phyloP scores from a whole-genome alignment of 2,113 vertebrate species.

The Sebastes fasciatus region DNA sequence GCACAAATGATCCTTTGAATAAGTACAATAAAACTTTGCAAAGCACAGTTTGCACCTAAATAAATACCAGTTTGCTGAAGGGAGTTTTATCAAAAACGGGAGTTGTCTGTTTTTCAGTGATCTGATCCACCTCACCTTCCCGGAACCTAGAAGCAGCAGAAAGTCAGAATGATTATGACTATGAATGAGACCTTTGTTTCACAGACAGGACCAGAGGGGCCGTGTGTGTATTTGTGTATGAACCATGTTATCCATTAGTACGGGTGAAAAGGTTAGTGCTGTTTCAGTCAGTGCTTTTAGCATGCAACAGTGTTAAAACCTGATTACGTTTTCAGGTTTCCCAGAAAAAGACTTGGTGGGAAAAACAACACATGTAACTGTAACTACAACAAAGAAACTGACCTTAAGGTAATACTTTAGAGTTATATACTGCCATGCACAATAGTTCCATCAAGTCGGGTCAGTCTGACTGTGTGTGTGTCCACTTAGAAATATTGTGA shows the following conservation, averaged over 20 bases:
- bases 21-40: background rate
- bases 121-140: slow-evolving; percentile 44
- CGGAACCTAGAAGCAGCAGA: slow-evolving; percentile 17
- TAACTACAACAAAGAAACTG: slow-evolving; percentile 2
- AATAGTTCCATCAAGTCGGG: background rate
- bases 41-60: background rate
- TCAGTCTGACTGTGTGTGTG: background rate
- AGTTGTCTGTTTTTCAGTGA: slow-evolving; percentile 37
- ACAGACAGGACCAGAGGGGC: slow-evolving; percentile 23
- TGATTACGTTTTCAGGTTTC: background rate
- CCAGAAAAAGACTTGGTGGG: background rate
- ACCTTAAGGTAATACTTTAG: rapidly evolving
- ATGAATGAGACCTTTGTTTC: slow-evolving; percentile 70
- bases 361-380: background rate
- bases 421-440: no score
- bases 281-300: background rate
- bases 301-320: slow-evolving; percentile 3
- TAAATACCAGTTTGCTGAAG: background rate
- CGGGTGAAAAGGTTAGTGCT: slow-evolving; percentile 37
- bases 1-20: background rate
- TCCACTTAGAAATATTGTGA: background rate
- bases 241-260: slow-evolving; percentile 24
- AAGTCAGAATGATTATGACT: slow-evolving; percentile 14
- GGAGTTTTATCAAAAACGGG: background rate
- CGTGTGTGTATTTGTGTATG: slow-evolving; percentile 18